Evolutionary conservation across 2,888 invertebrate genomes (phyloP).

Genomic region (Azorinus chamasolen): DNA sequence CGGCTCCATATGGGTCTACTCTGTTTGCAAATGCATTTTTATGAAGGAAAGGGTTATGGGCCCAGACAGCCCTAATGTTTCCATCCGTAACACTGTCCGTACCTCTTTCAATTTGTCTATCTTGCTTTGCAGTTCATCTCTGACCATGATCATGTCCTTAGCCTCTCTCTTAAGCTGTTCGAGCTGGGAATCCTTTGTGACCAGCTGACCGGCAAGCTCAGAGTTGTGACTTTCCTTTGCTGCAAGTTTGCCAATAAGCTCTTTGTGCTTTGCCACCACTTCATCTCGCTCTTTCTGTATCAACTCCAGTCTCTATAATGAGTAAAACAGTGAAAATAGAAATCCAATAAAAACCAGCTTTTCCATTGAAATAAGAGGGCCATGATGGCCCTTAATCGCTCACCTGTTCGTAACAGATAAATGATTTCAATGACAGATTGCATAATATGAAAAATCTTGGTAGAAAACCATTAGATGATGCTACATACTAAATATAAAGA

Average conservation of each 20-base stretch:
- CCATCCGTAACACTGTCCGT: no score
- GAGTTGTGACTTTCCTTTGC: slow-evolving; percentile 52
- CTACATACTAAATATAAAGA: no score
- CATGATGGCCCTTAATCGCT: no score
- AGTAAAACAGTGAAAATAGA: neutral
- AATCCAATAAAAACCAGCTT: neutral
- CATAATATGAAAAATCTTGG: no score
- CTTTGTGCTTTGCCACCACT: slow-evolving; percentile 61
- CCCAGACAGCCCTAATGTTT: no score
- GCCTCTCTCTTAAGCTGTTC: slow-evolving; percentile 68
- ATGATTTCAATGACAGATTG: no score
- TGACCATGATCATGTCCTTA: slow-evolving; percentile 71
- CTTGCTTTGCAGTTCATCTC: slow-evolving; percentile 69
- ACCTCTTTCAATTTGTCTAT: slow-evolving; percentile 67
- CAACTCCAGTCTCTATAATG: slow-evolving; percentile 66
- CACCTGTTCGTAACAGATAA: no score
- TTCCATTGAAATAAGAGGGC: no score
- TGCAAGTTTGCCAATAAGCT: slow-evolving; percentile 57
- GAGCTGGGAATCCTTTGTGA: slow-evolving; percentile 38
- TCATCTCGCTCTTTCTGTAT: slow-evolving; percentile 67
- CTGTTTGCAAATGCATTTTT: no score
- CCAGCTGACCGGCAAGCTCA: slow-evolving; percentile 49
- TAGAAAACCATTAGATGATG: no score
- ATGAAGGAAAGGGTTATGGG: no score
- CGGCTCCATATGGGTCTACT: no score